These are phyloP conservation scores for Oreochromis niloticus DNA, from an alignment of 2,113 vertebrate genomes.

Conservation along the genomic window DNA sequence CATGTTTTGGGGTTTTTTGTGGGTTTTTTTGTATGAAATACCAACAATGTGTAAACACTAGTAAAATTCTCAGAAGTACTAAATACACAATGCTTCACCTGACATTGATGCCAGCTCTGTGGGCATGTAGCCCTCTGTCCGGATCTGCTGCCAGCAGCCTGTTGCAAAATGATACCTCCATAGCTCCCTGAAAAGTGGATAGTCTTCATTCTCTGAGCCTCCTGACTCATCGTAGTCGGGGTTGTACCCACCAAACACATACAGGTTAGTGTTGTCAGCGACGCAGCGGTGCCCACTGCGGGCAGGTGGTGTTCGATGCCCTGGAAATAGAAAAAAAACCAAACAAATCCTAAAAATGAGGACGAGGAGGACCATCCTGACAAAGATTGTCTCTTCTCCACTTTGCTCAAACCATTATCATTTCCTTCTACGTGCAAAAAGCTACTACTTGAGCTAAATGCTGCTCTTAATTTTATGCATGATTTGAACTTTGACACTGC, in stretches of 20 bases:
- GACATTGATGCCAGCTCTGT: constrained; percentile 97
- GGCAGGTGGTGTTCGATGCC: constrained; percentile 82
- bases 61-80: neutral
- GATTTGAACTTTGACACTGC: neutral
- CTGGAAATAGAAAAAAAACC: constrained; percentile 51
- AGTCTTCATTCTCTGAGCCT: constrained; percentile 91
- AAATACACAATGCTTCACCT: constrained; percentile 61
- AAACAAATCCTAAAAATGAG: neutral
- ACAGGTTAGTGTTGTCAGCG: constrained; percentile 89
- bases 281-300: constrained; percentile 96
- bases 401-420: neutral
- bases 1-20: no score
- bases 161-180: constrained; percentile 97
- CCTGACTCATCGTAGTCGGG: constrained; percentile 94
- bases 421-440: neutral
- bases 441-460: neutral
- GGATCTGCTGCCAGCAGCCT: constrained; percentile 93
- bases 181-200: constrained; percentile 93
- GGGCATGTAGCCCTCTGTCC: constrained; percentile 95
- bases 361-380: neutral
- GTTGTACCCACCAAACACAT: constrained; percentile 97
- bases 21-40: accelerated
- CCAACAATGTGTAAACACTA: neutral
- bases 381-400: neutral
- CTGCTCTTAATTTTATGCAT: neutral